phyloP scores from a whole-genome alignment of 1,140 invertebrate genomes.

The Pseudobourletiella spinata region DNA sequence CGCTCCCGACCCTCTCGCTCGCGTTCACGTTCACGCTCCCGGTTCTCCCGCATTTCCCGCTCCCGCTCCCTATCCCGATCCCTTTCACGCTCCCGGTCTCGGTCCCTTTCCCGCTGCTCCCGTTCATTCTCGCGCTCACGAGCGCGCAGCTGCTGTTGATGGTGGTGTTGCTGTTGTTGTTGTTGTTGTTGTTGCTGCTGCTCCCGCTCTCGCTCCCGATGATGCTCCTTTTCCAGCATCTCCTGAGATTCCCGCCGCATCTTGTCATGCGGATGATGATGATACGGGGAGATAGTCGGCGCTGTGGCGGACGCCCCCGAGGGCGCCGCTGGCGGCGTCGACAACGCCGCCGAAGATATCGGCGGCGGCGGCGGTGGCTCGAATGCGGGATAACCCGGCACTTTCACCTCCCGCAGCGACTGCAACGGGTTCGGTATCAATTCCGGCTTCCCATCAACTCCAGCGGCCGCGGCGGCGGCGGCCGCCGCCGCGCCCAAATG shows the following conservation, averaged over 20 bases:
- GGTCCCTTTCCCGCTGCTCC: constrained; percentile 10
- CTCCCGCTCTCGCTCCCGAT: constrained; percentile 10
- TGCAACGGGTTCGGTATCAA: constrained; percentile 54
- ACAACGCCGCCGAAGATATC: not conserved
- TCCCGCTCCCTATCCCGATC: constrained; percentile 20
- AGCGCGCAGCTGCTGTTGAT: not conserved
- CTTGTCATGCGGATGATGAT: constrained; percentile 45
- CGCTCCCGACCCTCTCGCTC: constrained; percentile 18
- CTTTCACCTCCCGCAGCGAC: constrained; percentile 68
- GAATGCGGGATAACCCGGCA: constrained; percentile 54
- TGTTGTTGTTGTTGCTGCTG: not conserved
- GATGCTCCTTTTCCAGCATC: not conserved
- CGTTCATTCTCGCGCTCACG: constrained; percentile 11
- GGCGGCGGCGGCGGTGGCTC: constrained; percentile 39
- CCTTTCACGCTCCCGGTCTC: constrained; percentile 7
- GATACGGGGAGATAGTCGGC: constrained; percentile 50
- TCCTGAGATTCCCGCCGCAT: constrained; percentile 11
- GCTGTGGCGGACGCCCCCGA: constrained; percentile 45
- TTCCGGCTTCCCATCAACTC: too few species aligned
- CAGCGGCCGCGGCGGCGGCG: constrained; percentile 61
- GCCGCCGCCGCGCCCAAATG: constrained; percentile 41
- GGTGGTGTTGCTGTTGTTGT: not conserved
- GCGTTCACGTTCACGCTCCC: not conserved
- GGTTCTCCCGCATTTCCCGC: not conserved
- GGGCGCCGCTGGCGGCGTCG: constrained; percentile 42